phyloP scores from a whole-genome alignment of 2,113 vertebrate genomes.

The Lipophrys pholis region DNA sequence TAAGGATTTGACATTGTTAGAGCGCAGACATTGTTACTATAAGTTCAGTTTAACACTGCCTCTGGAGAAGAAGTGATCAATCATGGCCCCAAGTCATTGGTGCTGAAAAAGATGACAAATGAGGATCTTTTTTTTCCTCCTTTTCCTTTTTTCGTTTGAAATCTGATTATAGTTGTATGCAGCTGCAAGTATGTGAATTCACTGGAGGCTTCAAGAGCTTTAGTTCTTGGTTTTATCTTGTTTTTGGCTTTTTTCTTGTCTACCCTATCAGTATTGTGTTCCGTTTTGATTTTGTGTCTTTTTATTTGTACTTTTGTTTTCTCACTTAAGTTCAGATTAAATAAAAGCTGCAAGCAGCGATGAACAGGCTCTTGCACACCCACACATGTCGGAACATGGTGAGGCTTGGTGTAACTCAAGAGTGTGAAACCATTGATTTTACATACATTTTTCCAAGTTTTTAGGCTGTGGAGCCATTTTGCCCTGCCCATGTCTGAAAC shows the following conservation, averaged over 20 bases:
- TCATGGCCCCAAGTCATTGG: constrained; percentile 17
- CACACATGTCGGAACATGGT: too few relatives aligned
- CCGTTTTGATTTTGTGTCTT: too few relatives aligned
- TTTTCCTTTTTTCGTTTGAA: neutral
- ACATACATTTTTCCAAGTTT: too few relatives aligned
- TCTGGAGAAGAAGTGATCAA: constrained; percentile 20
- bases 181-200: neutral
- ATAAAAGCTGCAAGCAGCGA: too few relatives aligned
- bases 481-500: too few relatives aligned
- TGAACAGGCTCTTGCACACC: too few relatives aligned
- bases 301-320: too few relatives aligned
- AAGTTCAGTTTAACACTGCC: constrained; percentile 20
- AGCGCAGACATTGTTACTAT: constrained; percentile 33
- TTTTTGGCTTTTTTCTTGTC: neutral
- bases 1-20: constrained; percentile 39
- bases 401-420: too few relatives aligned
- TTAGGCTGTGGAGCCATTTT: too few relatives aligned
- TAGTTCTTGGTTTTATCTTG: neutral
- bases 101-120: constrained; percentile 28
- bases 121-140: constrained; percentile 6
- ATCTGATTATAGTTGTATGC: constrained; percentile 5
- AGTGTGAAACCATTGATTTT: too few relatives aligned
- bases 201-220: constrained; percentile 11
- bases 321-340: too few relatives aligned
- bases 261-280: constrained; percentile 17